A percentile compares a stretch with the other conserved stretches of the same genome.
Evolutionary conservation across 2,888 invertebrate species (phyloP).

Genomic region (Chalcis sispes): DNA sequence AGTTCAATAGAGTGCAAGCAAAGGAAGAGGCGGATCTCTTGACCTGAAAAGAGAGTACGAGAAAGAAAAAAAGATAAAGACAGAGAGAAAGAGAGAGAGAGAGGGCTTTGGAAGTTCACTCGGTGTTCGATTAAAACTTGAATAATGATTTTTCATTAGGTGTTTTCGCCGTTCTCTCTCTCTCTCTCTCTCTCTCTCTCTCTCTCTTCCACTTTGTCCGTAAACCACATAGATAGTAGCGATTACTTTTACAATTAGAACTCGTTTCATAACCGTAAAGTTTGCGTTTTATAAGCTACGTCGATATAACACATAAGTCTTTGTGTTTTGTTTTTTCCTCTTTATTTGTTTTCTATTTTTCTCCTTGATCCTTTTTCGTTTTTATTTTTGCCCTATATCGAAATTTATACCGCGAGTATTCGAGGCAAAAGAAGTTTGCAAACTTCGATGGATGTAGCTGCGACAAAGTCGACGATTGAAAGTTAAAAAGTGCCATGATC

Average conservation of each 20-base stretch:
- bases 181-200: background rate
- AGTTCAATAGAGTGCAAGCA: slow-evolving; percentile 24
- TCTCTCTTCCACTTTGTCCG: background rate
- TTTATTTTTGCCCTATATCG: background rate
- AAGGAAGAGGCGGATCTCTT: slow-evolving; percentile 19
- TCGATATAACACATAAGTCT: too few relatives aligned
- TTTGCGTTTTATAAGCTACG: too few relatives aligned
- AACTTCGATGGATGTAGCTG: background rate
- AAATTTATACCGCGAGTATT: background rate
- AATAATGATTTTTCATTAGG: slow-evolving; percentile 35
- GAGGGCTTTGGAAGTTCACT: background rate
- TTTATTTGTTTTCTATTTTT: background rate
- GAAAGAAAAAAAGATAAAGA: background rate
- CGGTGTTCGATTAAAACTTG: slow-evolving; percentile 36
- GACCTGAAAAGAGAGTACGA: slow-evolving; percentile 37
- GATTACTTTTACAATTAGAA: background rate
- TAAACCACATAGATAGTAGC: background rate
- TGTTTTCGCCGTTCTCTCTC: background rate
- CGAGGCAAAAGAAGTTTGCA: background rate
- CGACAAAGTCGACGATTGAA: background rate
- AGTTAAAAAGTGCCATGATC: background rate
- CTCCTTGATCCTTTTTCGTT: background rate
- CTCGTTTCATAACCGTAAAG: too few relatives aligned
- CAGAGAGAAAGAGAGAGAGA: background rate
- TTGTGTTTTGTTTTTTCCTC: background rate